These are phyloP conservation scores for Planococcus citri DNA, from an alignment of 1,140 invertebrate genomes.

Conservation along the genomic window DNA sequence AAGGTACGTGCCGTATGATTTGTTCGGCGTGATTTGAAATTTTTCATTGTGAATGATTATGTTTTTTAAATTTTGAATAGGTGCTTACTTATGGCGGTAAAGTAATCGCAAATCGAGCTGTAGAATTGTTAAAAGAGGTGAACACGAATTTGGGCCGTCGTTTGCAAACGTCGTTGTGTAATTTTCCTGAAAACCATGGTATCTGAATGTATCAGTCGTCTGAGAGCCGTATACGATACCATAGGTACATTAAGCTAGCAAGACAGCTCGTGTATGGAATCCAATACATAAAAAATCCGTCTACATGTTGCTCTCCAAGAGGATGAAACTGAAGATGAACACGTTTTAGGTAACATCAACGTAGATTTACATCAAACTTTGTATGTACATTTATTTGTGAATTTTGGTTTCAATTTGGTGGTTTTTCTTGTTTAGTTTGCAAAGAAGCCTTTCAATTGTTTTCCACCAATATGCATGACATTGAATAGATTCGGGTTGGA, in stretches of 20 bases:
- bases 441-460: constrained; percentile 85
- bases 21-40: not conserved
- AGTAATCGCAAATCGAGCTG: constrained; percentile 82
- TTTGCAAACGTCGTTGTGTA: constrained; percentile 57
- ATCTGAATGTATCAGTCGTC: constrained; percentile 71
- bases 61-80: constrained; percentile 34
- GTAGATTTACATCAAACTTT: constrained; percentile 16
- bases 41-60: constrained; percentile 16
- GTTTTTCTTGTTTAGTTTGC: constrained; percentile 49
- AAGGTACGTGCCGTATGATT: constrained; percentile 44
- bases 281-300: constrained; percentile 48
- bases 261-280: not conserved
- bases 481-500: constrained; percentile 63
- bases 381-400: constrained; percentile 22
- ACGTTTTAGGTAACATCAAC: constrained; percentile 36
- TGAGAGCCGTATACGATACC: constrained; percentile 69
- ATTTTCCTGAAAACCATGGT: constrained; percentile 87
- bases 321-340: constrained; percentile 37
- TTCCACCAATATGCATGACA: constrained; percentile 73
- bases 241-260: constrained; percentile 40
- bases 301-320: constrained; percentile 25
- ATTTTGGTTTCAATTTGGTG: constrained; percentile 10
- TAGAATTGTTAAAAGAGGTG: constrained; percentile 82
- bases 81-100: constrained; percentile 78
- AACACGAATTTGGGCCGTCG: constrained; percentile 84